These are phyloP conservation scores for Lithodes maja DNA, from an alignment of 2,888 invertebrate genomes.

Conservation along the genomic window DNA sequence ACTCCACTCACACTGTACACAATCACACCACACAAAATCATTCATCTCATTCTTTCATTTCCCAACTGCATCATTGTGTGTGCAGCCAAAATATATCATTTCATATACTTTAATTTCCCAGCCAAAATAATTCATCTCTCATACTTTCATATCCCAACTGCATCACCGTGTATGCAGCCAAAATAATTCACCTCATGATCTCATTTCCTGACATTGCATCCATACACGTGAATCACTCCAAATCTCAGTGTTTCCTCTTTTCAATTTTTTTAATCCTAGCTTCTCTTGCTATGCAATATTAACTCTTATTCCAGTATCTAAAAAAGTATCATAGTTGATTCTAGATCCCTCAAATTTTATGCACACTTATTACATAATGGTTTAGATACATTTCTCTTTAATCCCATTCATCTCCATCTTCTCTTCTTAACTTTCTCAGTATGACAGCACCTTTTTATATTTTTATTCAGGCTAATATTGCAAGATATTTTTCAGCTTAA, in stretches of 20 bases:
- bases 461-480: too few relatives aligned
- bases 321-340: constrained; percentile 4
- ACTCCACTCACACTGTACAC: not conserved
- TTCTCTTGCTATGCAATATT: constrained; percentile 13
- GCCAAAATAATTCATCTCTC: too few relatives aligned
- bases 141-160: not conserved
- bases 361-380: constrained; percentile 3
- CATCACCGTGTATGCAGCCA: not conserved
- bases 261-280: not conserved
- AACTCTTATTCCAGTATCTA: constrained; percentile 10
- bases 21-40: not conserved
- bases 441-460: too few relatives aligned
- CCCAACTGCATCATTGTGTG: not conserved
- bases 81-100: too few relatives aligned
- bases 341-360: constrained; percentile 19
- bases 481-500: too few relatives aligned
- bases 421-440: not conserved
- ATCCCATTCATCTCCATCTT: not conserved
- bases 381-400: constrained; percentile 20
- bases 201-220: constrained; percentile 24
- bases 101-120: too few relatives aligned
- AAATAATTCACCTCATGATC: not conserved
- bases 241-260: constrained; percentile 14
- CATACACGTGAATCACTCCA: constrained; percentile 1
- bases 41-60: constrained; percentile 19